These are phyloP conservation scores for Ornithorhynchus anatinus DNA, from an alignment of 2,113 vertebrate species.

Conservation along the genomic window DNA sequence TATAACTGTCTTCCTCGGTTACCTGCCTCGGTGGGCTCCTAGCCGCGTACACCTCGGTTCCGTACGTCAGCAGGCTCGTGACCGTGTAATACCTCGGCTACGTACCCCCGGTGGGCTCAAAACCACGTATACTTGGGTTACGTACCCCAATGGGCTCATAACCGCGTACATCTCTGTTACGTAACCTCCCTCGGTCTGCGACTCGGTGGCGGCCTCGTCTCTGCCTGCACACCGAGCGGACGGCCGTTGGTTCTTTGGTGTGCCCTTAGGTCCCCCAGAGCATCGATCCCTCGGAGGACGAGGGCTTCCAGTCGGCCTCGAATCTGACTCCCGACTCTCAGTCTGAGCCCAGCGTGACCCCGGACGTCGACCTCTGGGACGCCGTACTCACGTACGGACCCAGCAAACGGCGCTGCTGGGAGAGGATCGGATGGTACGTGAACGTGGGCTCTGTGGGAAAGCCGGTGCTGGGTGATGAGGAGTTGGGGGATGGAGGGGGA, in stretches of 20 bases:
- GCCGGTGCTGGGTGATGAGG: too few species aligned
- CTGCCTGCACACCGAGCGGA: neutral
- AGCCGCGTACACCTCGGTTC: too few species aligned
- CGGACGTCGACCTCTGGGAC: conserved; percentile 91
- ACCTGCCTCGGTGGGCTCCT: too few species aligned
- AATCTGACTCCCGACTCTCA: conserved; percentile 98
- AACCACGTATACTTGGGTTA: too few species aligned
- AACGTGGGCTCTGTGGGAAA: too few species aligned
- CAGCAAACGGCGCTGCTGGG: conserved; percentile 90
- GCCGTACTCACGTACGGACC: conserved; percentile 84
- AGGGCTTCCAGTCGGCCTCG: conserved; percentile 95
- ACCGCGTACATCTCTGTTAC: too few species aligned
- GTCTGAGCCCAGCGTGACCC: conserved; percentile 84
- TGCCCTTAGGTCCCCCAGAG: conserved; percentile 84
- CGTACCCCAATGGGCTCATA: too few species aligned
- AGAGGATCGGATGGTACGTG: conserved; percentile 90
- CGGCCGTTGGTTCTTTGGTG: neutral
- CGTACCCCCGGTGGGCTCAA: too few species aligned
- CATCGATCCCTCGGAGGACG: conserved; percentile 94
- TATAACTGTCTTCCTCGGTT: too few species aligned
- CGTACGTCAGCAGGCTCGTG: too few species aligned
- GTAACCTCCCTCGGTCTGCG: neutral
- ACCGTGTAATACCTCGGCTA: too few species aligned
- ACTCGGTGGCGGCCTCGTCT: neutral
- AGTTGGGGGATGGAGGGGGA: too few species aligned